Evolutionary conservation across 2,113 vertebrate species (phyloP).

Genomic region (Leptosomus discolor): DNA sequence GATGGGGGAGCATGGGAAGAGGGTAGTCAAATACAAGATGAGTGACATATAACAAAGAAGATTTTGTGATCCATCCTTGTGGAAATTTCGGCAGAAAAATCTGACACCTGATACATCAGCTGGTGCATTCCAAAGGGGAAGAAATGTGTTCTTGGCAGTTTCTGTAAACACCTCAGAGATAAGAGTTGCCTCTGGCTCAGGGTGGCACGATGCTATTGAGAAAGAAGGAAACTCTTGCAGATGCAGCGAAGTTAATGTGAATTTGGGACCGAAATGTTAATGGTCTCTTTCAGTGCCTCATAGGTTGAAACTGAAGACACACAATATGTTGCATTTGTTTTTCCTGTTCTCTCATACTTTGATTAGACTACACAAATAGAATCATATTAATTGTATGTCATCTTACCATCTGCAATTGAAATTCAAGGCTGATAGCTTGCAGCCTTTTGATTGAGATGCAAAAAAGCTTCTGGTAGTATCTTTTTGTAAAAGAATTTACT

Average conservation of each 20-base stretch:
- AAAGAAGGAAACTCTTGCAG: not conserved
- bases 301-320: not conserved
- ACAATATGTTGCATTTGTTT: not conserved
- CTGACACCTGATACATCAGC: not conserved
- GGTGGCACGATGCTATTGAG: not conserved
- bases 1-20: not conserved
- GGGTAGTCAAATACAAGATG: not conserved
- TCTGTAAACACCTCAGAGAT: not conserved
- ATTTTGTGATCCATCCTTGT: not conserved
- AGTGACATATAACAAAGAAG: not conserved
- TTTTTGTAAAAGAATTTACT: not conserved
- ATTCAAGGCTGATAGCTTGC: not conserved
- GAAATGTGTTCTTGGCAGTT: not conserved
- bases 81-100: conserved; percentile 4
- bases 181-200: not conserved
- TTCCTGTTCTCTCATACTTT: not conserved
- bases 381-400: conserved; percentile 6
- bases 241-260: not conserved
- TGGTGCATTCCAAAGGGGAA: not conserved
- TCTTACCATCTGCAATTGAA: not conserved
- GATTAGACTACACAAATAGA: conserved; percentile 26
- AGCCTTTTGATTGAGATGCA: conserved; percentile 3
- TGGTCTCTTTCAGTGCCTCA: not conserved
- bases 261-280: not conserved
- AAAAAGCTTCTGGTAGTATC: not conserved